phyloP scores from a whole-genome alignment of 2,113 vertebrate genomes.

The Malaclemys terrapin region DNA sequence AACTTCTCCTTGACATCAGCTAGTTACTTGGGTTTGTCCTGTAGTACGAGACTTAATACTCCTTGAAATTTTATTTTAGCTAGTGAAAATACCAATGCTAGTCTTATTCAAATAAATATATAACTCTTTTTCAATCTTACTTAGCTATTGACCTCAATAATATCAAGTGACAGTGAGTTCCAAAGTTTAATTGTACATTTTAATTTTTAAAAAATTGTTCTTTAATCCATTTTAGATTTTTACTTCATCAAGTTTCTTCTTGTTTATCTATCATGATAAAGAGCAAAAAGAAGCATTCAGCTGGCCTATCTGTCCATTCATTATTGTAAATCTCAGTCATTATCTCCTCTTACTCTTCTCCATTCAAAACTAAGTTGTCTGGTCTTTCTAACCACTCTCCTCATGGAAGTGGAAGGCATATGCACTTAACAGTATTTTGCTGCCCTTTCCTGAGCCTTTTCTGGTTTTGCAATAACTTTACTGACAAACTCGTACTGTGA shows the following conservation, averaged over 20 bases:
- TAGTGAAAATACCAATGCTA: fast-evolving
- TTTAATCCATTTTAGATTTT: not conserved
- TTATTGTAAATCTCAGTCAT: not conserved
- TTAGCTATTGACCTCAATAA: not conserved
- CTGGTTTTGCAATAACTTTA: not conserved
- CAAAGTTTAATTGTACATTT: not conserved
- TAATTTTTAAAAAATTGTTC: not conserved
- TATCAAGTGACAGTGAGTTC: fast-evolving
- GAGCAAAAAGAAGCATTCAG: not conserved
- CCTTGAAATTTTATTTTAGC: not conserved
- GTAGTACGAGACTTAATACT: not conserved
- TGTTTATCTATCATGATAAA: not conserved
- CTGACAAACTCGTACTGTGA: not conserved
- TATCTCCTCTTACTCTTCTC: not conserved
- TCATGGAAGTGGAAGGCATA: not conserved
- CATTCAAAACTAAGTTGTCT: not conserved
- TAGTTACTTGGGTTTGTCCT: not conserved
- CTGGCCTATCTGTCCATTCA: not conserved
- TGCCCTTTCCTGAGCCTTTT: not conserved
- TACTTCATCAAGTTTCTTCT: not conserved
- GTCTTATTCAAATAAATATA: not conserved
- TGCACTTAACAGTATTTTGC: not conserved
- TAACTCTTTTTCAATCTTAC: not conserved
- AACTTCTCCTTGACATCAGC: not conserved
- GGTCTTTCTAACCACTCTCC: not conserved